These are phyloP conservation scores for Euglossa dilemma DNA, from an alignment of 1,140 invertebrate species.

Conservation along the genomic window DNA sequence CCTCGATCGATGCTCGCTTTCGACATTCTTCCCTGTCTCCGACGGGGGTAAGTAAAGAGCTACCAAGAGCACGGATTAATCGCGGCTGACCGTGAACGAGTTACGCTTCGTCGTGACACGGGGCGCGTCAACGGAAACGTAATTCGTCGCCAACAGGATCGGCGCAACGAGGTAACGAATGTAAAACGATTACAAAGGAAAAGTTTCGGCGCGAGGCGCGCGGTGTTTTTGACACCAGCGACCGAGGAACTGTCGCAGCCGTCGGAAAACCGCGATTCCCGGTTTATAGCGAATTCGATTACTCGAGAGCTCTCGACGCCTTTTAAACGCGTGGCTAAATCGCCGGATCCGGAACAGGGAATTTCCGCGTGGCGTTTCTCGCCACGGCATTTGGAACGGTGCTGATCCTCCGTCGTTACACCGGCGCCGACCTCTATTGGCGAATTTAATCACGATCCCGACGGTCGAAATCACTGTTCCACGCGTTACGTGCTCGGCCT, in stretches of 20 bases:
- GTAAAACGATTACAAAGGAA: no score
- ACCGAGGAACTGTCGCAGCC: no score
- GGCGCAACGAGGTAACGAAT: no score
- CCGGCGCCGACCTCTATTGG: neutral
- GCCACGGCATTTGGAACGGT: neutral
- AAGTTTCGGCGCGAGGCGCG: no score
- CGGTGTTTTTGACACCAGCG: no score
- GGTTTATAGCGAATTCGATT: neutral
- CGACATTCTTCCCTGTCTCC: neutral
- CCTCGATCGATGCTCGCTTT: neutral
- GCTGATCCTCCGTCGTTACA: neutral
- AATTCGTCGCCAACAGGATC: no score
- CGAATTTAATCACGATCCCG: constrained; percentile 3
- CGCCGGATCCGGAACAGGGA: no score
- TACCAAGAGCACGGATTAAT: constrained; percentile 30
- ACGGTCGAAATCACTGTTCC: constrained; percentile 7
- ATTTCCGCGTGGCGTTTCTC: neutral
- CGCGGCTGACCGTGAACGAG: neutral
- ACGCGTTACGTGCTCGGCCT: neutral
- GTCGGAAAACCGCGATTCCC: neutral
- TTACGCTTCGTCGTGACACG: neutral
- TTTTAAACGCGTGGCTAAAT: neutral
- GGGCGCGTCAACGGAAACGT: neutral
- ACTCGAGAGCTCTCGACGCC: neutral
- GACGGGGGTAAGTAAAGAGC: neutral